Evolutionary conservation across 2,797 vertebrate genomes (phyloP).

Genomic region (Novumbra hubbsi): DNA sequence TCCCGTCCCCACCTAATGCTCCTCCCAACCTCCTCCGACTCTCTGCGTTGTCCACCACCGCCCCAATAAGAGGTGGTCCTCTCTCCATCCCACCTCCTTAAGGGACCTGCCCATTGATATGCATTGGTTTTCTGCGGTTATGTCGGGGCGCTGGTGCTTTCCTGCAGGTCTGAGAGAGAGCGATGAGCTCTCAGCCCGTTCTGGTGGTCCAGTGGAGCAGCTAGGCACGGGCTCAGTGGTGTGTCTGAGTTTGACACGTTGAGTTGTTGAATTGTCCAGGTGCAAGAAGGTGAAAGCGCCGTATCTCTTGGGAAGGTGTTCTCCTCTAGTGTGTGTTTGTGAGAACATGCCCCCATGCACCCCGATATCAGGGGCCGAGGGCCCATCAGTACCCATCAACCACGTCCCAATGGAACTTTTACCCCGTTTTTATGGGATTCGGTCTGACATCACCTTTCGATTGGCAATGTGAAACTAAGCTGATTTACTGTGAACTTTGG

Average conservation of each 20-base stretch:
- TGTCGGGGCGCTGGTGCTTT: conserved; percentile 7
- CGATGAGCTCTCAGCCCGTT: neutral
- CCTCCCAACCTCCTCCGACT: no score
- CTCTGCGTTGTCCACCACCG: conserved; percentile 11
- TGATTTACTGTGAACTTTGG: conserved; percentile 5
- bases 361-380: neutral
- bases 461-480: conserved; percentile 7
- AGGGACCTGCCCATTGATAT: conserved; percentile 49
- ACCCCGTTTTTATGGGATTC: neutral
- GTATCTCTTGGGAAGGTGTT: neutral
- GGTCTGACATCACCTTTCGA: neutral
- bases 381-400: neutral
- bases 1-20: no score
- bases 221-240: neutral
- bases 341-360: neutral
- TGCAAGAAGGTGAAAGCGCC: neutral
- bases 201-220: no score
- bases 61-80: conserved; percentile 24
- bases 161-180: conserved; percentile 5
- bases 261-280: neutral
- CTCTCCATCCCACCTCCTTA: conserved; percentile 20
- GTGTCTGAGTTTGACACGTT: neutral
- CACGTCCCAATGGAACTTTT: conserved; percentile 6
- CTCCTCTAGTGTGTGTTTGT: neutral
- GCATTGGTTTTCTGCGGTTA: conserved; percentile 43